phyloP scores from a whole-genome alignment of 2,113 vertebrate species.

The Anthoscopus minutus region DNA sequence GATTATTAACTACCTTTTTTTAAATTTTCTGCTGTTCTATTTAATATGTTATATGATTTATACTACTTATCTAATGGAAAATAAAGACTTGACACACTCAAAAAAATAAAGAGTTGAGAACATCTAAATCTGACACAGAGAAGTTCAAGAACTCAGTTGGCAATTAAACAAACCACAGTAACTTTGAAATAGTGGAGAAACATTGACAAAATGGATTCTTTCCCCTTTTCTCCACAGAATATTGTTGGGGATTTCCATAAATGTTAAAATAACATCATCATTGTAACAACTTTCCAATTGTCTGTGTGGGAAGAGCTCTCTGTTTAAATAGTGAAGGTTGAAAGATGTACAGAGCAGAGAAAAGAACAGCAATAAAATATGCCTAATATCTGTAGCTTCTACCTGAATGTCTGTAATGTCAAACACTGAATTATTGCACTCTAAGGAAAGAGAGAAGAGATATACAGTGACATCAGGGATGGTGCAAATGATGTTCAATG shows the following conservation, averaged over 20 bases:
- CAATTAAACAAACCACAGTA: not conserved
- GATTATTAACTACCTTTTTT: not conserved
- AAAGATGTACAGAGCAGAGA: not conserved
- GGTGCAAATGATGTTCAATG: not conserved
- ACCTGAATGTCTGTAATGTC: not conserved
- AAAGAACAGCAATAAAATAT: not conserved
- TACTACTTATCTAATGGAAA: conserved; percentile 18
- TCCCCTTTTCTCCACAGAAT: not conserved
- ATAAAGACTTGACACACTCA: not conserved
- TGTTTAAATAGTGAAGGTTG: not conserved
- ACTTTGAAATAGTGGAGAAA: not conserved
- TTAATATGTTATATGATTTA: conserved; percentile 16
- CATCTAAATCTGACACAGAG: not conserved
- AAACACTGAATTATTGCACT: not conserved
- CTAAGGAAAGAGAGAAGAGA: not conserved
- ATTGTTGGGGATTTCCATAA: not conserved
- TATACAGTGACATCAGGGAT: not conserved
- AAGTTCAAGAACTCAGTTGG: conserved; percentile 6
- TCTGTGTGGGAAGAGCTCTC: not conserved
- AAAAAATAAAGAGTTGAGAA: conserved; percentile 40
- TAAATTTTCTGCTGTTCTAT: not conserved
- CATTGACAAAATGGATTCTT: not conserved
- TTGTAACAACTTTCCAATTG: not conserved
- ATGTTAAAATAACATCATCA: not conserved
- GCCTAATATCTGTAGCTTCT: not conserved